Evolutionary conservation across 1,140 invertebrate genomes (phyloP).

Genomic region (Cydia pomonella): DNA sequence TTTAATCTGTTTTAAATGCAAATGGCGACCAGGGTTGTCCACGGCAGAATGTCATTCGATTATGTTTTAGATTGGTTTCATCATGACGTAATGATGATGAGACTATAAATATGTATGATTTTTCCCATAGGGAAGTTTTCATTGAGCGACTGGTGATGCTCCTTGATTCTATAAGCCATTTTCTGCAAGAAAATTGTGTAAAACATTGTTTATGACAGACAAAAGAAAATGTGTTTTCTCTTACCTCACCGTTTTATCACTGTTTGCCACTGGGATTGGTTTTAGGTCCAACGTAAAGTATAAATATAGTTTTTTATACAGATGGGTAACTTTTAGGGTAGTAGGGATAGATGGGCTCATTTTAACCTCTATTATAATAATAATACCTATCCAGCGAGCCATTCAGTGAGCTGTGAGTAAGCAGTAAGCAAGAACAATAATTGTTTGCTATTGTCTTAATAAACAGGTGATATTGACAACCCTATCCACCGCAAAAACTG

Average conservation of each 20-base stretch:
- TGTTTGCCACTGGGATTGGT: too few species aligned
- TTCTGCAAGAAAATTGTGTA: neutral
- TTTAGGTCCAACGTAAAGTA: too few species aligned
- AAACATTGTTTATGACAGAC: neutral
- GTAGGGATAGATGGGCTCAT: too few species aligned
- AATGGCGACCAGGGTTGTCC: conserved; percentile 29
- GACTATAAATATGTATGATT: conserved; percentile 8
- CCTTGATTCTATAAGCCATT: neutral
- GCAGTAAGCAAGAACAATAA: neutral
- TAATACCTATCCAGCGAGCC: too few species aligned
- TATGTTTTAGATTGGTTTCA: conserved; percentile 13
- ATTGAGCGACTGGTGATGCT: neutral
- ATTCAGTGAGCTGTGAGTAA: too few species aligned
- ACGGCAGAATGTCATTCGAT: neutral
- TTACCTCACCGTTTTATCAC: neutral
- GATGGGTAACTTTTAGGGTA: too few species aligned
- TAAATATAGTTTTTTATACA: too few species aligned
- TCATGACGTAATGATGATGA: conserved; percentile 9
- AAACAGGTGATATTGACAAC: neutral
- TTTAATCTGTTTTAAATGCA: conserved; percentile 32
- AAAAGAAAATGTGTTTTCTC: neutral
- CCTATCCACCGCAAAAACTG: neutral
- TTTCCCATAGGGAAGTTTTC: neutral
- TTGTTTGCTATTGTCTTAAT: neutral
- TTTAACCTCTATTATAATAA: too few species aligned